Base-by-base conservation (phyloP, 1,140 invertebrate genomes). In the Dryas iulia region DNA sequence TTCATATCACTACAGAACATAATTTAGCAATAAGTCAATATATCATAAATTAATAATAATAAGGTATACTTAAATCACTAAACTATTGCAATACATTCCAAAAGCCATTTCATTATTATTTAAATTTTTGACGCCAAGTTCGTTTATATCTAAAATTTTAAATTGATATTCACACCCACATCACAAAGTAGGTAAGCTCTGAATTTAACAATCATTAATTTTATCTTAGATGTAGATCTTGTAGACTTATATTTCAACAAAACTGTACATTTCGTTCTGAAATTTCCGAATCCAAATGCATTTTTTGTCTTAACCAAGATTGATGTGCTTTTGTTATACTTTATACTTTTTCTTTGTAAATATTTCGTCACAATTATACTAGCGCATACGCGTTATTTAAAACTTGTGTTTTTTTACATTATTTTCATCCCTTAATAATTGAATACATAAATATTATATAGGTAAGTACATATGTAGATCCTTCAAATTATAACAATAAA, bases 291-390 rank as follows among this genome's bases (percentile, higher is more conserved):
- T 76, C 58, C 69, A 73, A 81, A 62, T 83, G 81, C 80, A 84
- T 86, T 86, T 86, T 84, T 84, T 81, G 71, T 79, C 71, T 76
- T 62, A 70, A 79, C 68, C 78, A 83, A 84, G 73, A 77, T 82
- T 79, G 77, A 85, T 88, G 74, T 90, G 86, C 85, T 89, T 90
- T 89, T 89, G 86, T 90, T 89, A 86, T 77, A 86, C 84, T 79
- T 86, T 84, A 86, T 75, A 84, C 71, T 78, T 84, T 87, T 89
- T 82, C 84, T 88, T 88, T 90, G 87, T 89, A 91, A 89, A 91
- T 91, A 89, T 84, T 90, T 85, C 79, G 72, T 85, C 81, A 82
- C 78, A 91, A 89, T 87, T 83, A 87, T 87, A 88, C 79, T 69
- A 81, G 80, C 79, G 85, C 85, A 61, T 65, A 75, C 72, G 84